phyloP scores from a whole-genome alignment of 2,888 invertebrate genomes.

The Caenorhabditis japonica region DNA sequence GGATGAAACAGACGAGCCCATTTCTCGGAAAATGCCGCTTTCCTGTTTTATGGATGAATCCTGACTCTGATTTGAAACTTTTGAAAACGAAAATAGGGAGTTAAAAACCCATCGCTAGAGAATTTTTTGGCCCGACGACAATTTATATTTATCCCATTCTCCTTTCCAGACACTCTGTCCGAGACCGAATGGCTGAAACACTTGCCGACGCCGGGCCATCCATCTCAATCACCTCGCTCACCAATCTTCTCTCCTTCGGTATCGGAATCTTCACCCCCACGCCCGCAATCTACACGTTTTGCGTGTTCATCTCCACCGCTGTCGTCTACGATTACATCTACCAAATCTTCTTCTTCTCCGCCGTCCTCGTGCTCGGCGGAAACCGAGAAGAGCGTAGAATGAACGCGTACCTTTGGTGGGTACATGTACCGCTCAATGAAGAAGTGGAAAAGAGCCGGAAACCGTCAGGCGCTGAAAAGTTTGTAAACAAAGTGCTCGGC shows the following conservation, averaged over 20 bases:
- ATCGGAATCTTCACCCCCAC: constrained; percentile 76
- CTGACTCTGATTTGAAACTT: no score
- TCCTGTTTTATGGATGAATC: no score
- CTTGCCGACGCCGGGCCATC: constrained; percentile 76
- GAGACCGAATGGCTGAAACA: constrained; percentile 70
- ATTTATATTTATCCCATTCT: no score
- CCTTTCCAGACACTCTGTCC: constrained; percentile 53
- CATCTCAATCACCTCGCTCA: constrained; percentile 76
- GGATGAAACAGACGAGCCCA: no score
- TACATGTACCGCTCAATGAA: constrained; percentile 54
- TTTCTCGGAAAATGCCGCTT: no score
- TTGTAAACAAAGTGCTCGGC: constrained; percentile 29
- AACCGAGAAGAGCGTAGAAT: constrained; percentile 65
- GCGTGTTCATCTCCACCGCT: constrained; percentile 75
- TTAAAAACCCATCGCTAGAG: no score
- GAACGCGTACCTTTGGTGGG: constrained; percentile 73
- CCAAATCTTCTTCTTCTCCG: constrained; percentile 76
- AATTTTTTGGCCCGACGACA: no score
- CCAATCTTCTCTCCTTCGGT: constrained; percentile 74
- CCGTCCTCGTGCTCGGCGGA: constrained; percentile 73
- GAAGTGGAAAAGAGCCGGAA: constrained; percentile 29
- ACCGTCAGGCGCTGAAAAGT: constrained; percentile 13
- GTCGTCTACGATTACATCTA: constrained; percentile 76
- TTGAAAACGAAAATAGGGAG: no score
- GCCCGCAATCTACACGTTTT: constrained; percentile 76